Evolutionary conservation across 2,113 vertebrate genomes (phyloP).

Genomic region (Miniopterus natalensis): DNA sequence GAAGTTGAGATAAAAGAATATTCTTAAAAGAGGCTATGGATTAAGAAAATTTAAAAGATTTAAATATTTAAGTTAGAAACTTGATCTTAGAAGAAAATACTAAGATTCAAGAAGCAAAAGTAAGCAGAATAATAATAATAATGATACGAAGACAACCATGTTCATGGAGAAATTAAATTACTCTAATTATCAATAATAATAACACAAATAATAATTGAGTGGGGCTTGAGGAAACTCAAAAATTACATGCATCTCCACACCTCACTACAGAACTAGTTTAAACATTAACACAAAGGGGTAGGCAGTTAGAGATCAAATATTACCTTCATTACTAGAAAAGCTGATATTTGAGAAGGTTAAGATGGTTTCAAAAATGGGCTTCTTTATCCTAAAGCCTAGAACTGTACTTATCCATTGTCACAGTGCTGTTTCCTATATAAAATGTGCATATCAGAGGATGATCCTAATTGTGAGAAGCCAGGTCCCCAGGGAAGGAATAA

Average conservation of each 20-base stretch:
- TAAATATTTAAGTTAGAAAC: not conserved
- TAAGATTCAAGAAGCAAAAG: conserved; percentile 31
- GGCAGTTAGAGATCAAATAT: not conserved
- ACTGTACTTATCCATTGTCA: not conserved
- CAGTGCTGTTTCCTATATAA: not conserved
- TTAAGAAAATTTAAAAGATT: not conserved
- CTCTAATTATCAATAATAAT: not conserved
- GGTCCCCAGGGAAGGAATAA: not conserved
- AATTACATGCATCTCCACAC: not conserved
- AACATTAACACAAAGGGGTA: not conserved
- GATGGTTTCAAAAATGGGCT: not conserved
- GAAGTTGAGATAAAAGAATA: not conserved
- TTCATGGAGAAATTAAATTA: not conserved
- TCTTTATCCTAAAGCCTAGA: not conserved
- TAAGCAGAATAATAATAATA: not conserved
- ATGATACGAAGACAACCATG: not conserved
- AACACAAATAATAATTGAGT: not conserved
- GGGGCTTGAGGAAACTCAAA: not conserved
- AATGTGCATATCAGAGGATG: not conserved
- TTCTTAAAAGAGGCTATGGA: not conserved
- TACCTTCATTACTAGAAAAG: not conserved
- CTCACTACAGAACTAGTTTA: not conserved
- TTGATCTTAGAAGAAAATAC: not conserved
- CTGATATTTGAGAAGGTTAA: not conserved
- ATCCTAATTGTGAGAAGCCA: too few species aligned